These are phyloP conservation scores for Pandemis heparana DNA, from an alignment of 2,888 invertebrate genomes.

Conservation along the genomic window DNA sequence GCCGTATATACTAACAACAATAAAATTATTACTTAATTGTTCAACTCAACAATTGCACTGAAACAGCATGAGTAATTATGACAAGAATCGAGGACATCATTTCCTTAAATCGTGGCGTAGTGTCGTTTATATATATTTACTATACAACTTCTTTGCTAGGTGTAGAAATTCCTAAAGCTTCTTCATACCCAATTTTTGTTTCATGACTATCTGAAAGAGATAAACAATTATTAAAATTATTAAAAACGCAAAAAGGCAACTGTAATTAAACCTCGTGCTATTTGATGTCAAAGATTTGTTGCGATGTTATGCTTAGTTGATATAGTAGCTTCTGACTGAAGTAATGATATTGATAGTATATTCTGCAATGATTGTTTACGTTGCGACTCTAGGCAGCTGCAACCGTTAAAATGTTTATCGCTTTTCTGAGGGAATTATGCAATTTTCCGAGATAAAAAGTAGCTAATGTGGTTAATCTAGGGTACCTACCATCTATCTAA, in stretches of 20 bases:
- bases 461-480: too few species aligned
- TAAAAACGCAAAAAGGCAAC: background rate
- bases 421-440: too few species aligned
- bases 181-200: conserved; percentile 92
- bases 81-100: conserved; percentile 58
- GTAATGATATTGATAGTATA: too few species aligned
- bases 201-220: conserved; percentile 81
- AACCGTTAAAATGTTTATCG: too few species aligned
- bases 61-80: conserved; percentile 67
- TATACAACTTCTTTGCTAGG: conserved; percentile 94
- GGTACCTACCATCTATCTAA: too few species aligned
- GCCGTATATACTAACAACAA: conserved; percentile 64
- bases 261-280: background rate
- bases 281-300: background rate
- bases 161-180: conserved; percentile 95
- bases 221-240: background rate
- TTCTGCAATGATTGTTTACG: too few species aligned
- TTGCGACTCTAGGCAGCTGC: too few species aligned
- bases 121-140: conserved; percentile 59
- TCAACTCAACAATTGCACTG: conserved; percentile 81
- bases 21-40: conserved; percentile 70
- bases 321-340: too few species aligned
- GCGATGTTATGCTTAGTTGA: too few species aligned
- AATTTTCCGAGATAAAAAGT: too few species aligned
- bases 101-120: conserved; percentile 44